These are phyloP conservation scores for Lepetodrilus schrolli DNA, from an alignment of 2,888 invertebrate genomes.

Conservation along the genomic window DNA sequence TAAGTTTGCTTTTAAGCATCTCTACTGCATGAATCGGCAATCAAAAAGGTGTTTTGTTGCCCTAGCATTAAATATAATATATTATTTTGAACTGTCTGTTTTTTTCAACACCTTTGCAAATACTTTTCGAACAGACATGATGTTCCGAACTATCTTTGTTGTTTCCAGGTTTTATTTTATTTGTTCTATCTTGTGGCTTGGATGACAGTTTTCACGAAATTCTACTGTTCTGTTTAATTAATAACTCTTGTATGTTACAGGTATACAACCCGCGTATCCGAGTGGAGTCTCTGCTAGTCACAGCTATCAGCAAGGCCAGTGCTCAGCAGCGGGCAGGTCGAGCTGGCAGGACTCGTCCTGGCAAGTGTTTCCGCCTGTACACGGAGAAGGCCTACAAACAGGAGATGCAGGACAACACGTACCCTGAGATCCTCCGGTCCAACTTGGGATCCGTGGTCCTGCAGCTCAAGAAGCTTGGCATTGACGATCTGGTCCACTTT, in stretches of 20 bases:
- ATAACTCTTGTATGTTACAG: conserved; percentile 66
- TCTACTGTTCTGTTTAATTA: too few species aligned
- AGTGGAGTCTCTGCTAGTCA: conserved; percentile 97
- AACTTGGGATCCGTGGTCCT: conserved; percentile 97
- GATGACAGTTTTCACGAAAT: too few species aligned
- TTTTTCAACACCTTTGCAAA: too few species aligned
- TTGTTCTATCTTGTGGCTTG: too few species aligned
- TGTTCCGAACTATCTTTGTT: too few species aligned
- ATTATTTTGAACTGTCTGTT: too few species aligned
- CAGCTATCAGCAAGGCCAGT: conserved; percentile 98
- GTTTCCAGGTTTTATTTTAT: too few species aligned
- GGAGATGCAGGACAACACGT: conserved; percentile 99
- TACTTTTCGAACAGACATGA: too few species aligned
- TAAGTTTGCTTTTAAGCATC: too few species aligned
- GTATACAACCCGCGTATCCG: conserved; percentile 91
- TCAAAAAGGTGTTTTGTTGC: too few species aligned
- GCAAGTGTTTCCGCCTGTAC: conserved; percentile 92
- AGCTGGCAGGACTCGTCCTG: conserved; percentile 97
- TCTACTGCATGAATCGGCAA: too few species aligned
- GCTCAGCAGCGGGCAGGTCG: conserved; percentile 98
- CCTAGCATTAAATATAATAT: too few species aligned
- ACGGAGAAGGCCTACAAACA: conserved; percentile 89
- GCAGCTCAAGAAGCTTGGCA: conserved; percentile 97
- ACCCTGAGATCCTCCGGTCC: conserved; percentile 93
- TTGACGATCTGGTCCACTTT: conserved; percentile 99